Evolutionary conservation across 1,140 invertebrate species (phyloP), one percentile per base, ranked within the genome.

Genomic region (Drosophila pseudoobscura): DNA sequence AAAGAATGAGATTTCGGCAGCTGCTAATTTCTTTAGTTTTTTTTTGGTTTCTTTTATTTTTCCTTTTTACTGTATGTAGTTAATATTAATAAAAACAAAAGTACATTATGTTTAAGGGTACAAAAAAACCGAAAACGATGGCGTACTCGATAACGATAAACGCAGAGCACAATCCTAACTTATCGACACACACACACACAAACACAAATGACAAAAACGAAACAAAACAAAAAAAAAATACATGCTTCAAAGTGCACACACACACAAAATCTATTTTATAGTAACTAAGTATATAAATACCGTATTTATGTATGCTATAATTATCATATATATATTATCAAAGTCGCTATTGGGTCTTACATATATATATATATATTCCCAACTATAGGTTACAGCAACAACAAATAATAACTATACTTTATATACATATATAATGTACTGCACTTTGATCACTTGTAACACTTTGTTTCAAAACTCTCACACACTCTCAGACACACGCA

Each of bases 371-470:
- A 73, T 60, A 85, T 61, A 76, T 59, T 60, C 79, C 76, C 58
- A 68, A 62, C 53, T 58, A 5, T 61, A 85, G 82, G 73, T 66
- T 63, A 72, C 71, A 85, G 66, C 71, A 66, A 76, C 52, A 76
- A 64, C 50, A 55, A 76, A 61, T 51, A 68, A 80, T 60, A 66
- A 59, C 59, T 62, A 54, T 47, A 44, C 31, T 26, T 5, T 68
- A 69, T 52, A 69, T 68, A 69, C 49, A 69, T 46, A 74, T 64
- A 71, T 57, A 61, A 76, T 75, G 75, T 83, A 85, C 62, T 52
- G 83, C 83, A 88, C 83, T 75, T 76, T 77, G 63, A 73, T 88
- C 83, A 88, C 83, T 55, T 68, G 62, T 55, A 71, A 78, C 70
- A 78, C 74, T 88, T 70, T 82, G 70, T 88, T 64, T 59, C 56